Evolutionary conservation across 2,113 vertebrate species (phyloP).

Genomic region (Raja brachyura): DNA sequence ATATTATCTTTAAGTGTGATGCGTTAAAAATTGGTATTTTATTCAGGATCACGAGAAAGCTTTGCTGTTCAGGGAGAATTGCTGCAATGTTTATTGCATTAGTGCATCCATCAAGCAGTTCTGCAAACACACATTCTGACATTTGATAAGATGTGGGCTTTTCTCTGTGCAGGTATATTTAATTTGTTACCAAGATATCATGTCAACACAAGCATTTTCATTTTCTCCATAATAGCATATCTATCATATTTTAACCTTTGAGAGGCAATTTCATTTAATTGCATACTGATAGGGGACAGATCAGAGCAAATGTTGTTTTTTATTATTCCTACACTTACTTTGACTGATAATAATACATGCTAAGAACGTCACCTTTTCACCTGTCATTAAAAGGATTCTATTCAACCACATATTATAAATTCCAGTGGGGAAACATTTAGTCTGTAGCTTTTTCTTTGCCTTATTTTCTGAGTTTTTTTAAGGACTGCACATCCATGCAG

Average conservation of each 20-base stretch:
- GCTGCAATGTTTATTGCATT: not conserved
- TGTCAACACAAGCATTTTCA: not conserved
- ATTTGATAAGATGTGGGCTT: constrained; percentile 10
- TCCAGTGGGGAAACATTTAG: not conserved
- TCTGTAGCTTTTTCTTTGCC: not conserved
- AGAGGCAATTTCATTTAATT: constrained; percentile 1
- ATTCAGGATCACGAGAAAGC: not conserved
- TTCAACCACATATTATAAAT: not conserved
- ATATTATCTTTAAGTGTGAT: no score
- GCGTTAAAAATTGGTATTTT: not conserved
- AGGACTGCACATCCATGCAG: not conserved
- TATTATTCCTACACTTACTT: not conserved
- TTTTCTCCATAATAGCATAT: not conserved
- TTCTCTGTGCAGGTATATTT: constrained; percentile 25
- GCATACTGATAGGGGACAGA: not conserved
- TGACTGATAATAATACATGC: not conserved
- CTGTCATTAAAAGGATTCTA: not conserved
- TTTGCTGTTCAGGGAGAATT: not conserved
- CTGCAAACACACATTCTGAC: constrained; percentile 15
- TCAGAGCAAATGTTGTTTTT: not conserved
- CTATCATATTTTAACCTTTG: not conserved
- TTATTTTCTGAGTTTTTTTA: not conserved
- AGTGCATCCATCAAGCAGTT: not conserved
- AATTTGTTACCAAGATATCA: not conserved
- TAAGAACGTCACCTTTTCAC: not conserved